phyloP scores from a whole-genome alignment of 2,888 invertebrate genomes.

The Drepanosiphum platanoidis region DNA sequence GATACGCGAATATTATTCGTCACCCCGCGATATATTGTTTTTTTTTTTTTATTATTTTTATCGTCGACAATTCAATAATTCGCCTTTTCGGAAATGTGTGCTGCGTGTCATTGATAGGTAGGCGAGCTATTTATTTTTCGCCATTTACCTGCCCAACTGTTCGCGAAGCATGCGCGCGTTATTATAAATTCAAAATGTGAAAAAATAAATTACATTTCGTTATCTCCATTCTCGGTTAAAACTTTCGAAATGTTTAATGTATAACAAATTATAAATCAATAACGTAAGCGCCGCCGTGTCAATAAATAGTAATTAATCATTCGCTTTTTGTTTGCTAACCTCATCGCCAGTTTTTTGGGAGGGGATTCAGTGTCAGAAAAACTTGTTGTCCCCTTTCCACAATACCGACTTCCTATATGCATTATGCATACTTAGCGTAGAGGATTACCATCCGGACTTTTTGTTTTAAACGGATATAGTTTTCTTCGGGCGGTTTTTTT shows the following conservation, averaged over 20 bases:
- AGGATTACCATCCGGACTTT: conserved; percentile 18
- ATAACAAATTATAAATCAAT: conserved; percentile 59
- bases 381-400: conserved; percentile 44
- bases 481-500: conserved; percentile 1
- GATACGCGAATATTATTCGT: no score
- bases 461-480: conserved; percentile 37
- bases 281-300: conserved; percentile 29
- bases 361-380: conserved; percentile 49
- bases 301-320: conserved; percentile 57
- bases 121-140: no score
- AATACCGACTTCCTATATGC: conserved; percentile 17
- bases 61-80: no score
- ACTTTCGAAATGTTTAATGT: background rate
- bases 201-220: background rate
- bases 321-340: background rate
- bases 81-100: no score
- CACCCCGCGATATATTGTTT: no score
- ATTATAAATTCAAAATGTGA: no score
- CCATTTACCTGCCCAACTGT: no score
- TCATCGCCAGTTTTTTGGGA: conserved; percentile 11
- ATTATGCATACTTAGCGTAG: conserved; percentile 52
- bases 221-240: background rate
- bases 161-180: no score
- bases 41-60: no score
- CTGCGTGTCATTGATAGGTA: no score